phyloP scores from a whole-genome alignment of 2,113 vertebrate species.

The Tauraco erythrolophus region DNA sequence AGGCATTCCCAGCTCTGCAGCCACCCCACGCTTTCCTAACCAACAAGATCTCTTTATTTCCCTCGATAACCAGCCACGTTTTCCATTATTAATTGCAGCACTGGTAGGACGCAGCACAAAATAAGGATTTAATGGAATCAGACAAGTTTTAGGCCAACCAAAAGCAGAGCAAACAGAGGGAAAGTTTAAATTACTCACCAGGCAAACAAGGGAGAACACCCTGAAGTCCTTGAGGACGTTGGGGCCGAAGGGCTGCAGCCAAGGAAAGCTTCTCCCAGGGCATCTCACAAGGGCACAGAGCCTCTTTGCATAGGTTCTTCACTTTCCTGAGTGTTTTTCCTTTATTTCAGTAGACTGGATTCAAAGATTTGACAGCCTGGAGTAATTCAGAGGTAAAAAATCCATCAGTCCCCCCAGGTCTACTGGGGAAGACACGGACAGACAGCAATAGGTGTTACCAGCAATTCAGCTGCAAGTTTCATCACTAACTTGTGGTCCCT shows the following conservation, averaged over 20 bases:
- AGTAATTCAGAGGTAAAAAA: background rate
- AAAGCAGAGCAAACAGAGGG: background rate
- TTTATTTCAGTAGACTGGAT: background rate
- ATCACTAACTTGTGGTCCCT: accelerated
- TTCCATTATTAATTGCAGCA: background rate
- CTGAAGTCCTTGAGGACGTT: background rate
- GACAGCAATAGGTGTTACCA: background rate
- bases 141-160: background rate
- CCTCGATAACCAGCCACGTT: background rate
- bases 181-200: background rate
- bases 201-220: no score
- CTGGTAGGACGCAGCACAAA: background rate
- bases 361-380: background rate
- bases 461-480: background rate
- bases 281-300: background rate
- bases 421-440: accelerated
- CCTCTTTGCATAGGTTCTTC: background rate
- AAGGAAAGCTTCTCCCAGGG: background rate
- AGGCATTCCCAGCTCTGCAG: background rate
- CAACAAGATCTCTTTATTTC: no score
- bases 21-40: background rate
- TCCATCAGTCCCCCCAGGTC: background rate
- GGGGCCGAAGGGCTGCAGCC: background rate
- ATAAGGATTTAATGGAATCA: background rate
- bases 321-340: background rate